These are phyloP conservation scores for Sceloporus tristichus DNA, from an alignment of 2,113 vertebrate genomes.

Conservation along the genomic window DNA sequence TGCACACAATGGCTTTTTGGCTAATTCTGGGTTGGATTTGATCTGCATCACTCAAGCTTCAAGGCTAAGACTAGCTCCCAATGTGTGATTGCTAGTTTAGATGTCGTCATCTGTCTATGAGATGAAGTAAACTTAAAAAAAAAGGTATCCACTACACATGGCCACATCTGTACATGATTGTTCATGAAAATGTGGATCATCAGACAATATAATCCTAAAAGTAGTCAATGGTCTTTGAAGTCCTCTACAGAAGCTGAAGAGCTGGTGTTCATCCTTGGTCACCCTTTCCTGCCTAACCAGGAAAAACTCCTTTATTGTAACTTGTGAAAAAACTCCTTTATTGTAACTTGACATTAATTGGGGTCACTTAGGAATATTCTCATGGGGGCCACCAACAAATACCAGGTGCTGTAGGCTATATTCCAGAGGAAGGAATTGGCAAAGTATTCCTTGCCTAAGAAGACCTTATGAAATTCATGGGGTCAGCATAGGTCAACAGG, in stretches of 20 bases:
- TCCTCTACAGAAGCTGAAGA: background rate
- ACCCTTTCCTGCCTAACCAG: background rate
- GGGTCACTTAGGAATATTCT: background rate
- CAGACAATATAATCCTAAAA: background rate
- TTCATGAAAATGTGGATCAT: background rate
- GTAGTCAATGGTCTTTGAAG: background rate
- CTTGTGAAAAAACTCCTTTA: conserved; percentile 5
- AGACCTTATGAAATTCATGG: too few species aligned
- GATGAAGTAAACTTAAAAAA: conserved; percentile 60
- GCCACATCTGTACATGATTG: conserved; percentile 45
- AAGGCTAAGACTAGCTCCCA: conserved; percentile 42
- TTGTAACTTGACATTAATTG: conserved; percentile 1
- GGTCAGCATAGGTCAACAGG: too few species aligned
- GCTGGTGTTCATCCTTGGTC: background rate
- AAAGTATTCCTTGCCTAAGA: too few species aligned
- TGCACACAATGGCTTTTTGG: conserved; percentile 59
- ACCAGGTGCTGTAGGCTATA: too few species aligned
- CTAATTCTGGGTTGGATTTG: conserved; percentile 47
- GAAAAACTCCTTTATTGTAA: background rate
- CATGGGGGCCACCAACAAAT: too few species aligned
- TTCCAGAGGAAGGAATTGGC: too few species aligned
- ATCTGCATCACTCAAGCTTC: conserved; percentile 58
- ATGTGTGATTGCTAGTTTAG: conserved; percentile 62
- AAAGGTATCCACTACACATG: conserved; percentile 58
- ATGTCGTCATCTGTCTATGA: conserved; percentile 63